These are phyloP conservation scores for Myocastor coypus DNA, from an alignment of 2,113 vertebrate species.

Conservation along the genomic window DNA sequence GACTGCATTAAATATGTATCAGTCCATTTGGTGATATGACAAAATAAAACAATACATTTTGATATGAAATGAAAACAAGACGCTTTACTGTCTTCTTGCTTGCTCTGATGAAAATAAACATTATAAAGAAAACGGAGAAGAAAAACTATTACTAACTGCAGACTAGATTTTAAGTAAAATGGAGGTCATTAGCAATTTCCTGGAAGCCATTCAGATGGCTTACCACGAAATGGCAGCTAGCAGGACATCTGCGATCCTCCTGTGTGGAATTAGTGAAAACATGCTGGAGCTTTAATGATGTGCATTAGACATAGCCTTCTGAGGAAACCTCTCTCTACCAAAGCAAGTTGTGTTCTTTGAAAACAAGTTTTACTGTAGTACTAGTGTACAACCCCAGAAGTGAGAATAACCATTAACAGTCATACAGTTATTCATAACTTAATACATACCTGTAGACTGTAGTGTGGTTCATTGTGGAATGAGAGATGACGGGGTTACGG, in stretches of 20 bases:
- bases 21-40: conserved; percentile 65
- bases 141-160: conserved; percentile 80
- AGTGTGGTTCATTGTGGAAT: not conserved
- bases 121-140: conserved; percentile 67
- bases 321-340: conserved; percentile 24
- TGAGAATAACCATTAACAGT: conserved; percentile 50
- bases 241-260: conserved; percentile 75
- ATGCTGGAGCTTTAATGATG: conserved; percentile 66
- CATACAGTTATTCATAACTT: not conserved
- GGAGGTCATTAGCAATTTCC: conserved; percentile 82
- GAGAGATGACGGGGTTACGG: not conserved
- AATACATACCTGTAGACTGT: not conserved
- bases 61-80: conserved; percentile 71
- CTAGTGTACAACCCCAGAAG: conserved; percentile 17
- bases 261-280: conserved; percentile 74
- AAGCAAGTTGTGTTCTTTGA: conserved; percentile 26
- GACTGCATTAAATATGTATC: conserved; percentile 76
- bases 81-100: conserved; percentile 72
- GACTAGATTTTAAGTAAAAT: conserved; percentile 79
- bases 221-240: conserved; percentile 79
- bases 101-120: conserved; percentile 77
- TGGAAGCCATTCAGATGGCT: conserved; percentile 76
- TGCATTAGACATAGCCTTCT: conserved; percentile 54
- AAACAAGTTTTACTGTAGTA: conserved; percentile 37
- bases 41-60: conserved; percentile 74